Base-by-base conservation (phyloP, 2,888 invertebrate species). In the Desoria tigrina region DNA sequence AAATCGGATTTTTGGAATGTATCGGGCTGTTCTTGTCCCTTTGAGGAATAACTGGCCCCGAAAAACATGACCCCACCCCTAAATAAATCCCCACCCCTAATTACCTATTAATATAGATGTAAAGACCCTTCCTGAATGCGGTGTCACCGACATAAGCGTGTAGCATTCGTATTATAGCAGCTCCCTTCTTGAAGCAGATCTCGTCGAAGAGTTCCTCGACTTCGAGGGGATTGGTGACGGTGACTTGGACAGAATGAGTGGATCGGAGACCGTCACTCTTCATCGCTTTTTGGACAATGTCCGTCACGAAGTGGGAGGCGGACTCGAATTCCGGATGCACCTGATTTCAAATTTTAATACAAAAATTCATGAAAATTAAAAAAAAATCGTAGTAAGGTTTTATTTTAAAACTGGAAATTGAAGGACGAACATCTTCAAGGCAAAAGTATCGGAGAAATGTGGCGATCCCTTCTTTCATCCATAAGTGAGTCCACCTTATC, bases 201-300 rank as follows among this genome's bases (percentile, higher is more conserved):
- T 92, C 91, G 82, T 97, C 97, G 83, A 97, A 97, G 76, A 97
- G 96, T 81, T 97, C 95, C 81, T 96, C 95, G 65, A 97, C 90
- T 81, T 97, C 96, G 7, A 90, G 88, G 0, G 97, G 95, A 82
- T 95, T 91, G 0, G 90, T 90, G 0, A 96, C 94, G 14, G 92
- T 90, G 2, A 86, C 83, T 83, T 97, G 95, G 76, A 98, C 94
- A 0, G 97, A 94, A 83, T 97, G 97, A 45, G 94, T 94, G 79
- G 90, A 94, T 78, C 91, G 89, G 68, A 97, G 82, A 61, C 88
- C 88, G 80, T 97, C 97, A 69, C 96, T 82, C 77, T 91, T 90
- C 74, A 92, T 79, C n/a, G 94, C 95, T 72, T 88, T 84, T 49
- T 90, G 89, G 77, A 92, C 88, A 74, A 90, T 90, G 77, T 92